Percentiles rank a stretch among this genome's conserved stretches.
Evolutionary conservation across 2,113 vertebrate species (phyloP).

Genomic region (Varanus salvator): DNA sequence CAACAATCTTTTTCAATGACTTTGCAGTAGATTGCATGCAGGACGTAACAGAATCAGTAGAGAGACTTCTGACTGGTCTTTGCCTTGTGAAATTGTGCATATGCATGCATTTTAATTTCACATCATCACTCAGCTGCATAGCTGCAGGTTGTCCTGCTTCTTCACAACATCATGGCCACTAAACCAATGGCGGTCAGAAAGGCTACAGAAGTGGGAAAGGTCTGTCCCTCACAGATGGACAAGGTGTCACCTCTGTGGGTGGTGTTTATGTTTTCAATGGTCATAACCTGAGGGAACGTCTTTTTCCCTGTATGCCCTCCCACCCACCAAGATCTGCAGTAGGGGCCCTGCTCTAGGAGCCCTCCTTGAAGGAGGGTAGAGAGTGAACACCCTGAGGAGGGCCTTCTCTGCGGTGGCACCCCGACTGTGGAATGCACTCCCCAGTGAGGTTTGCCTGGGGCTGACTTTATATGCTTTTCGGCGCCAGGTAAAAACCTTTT

Average conservation of each 20-base stretch:
- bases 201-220: too few species aligned
- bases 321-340: too few species aligned
- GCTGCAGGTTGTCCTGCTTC: not conserved
- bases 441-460: too few species aligned
- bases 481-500: too few species aligned
- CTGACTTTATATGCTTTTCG: too few species aligned
- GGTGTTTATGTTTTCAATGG: not conserved
- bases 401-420: too few species aligned
- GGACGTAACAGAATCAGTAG: not conserved
- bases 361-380: too few species aligned
- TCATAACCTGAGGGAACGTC: not conserved
- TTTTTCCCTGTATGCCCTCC: too few species aligned
- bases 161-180: not conserved
- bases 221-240: not conserved
- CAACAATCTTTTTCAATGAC: too few species aligned
- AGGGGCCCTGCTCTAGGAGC: too few species aligned
- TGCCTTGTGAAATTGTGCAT: not conserved
- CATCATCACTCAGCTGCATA: not conserved
- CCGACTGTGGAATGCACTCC: too few species aligned
- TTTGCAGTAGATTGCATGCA: not conserved
- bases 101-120: not conserved
- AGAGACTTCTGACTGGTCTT: not conserved
- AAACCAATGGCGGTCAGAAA: not conserved
- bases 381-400: too few species aligned
- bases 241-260: not conserved